Evolutionary conservation across 2,797 vertebrate species (phyloP).

Genomic region (Coilia nasus): DNA sequence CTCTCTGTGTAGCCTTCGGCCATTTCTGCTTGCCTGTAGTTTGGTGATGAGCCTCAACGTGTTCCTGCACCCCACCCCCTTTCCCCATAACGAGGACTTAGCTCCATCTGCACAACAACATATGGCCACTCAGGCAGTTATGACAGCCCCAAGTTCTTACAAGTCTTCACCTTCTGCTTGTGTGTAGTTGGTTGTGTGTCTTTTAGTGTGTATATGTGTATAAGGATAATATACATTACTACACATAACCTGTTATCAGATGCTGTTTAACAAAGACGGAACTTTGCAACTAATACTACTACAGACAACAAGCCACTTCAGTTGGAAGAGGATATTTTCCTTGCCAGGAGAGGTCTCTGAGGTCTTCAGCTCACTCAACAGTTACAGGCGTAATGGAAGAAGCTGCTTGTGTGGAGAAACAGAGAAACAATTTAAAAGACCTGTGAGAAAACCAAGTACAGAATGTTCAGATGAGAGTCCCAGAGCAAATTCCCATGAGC

Average conservation of each 20-base stretch:
- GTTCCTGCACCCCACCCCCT: conserved; percentile 32
- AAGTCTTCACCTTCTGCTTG: conserved; percentile 12
- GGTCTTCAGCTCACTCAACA: not conserved
- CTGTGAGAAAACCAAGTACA: not conserved
- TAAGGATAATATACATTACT: not conserved
- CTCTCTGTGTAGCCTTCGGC: conserved; percentile 39
- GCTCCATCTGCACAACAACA: conserved; percentile 53
- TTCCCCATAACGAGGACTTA: conserved; percentile 4
- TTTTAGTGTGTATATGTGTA: not conserved
- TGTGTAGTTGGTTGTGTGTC: not conserved
- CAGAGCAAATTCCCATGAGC: not conserved
- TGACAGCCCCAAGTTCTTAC: conserved; percentile 39
- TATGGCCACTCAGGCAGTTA: conserved; percentile 47
- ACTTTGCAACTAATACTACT: not conserved
- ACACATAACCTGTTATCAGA: not conserved
- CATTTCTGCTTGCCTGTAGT: conserved; percentile 41
- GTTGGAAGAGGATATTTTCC: conserved; percentile 30
- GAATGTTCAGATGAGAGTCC: not conserved
- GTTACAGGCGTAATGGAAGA: not conserved
- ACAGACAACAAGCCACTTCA: not conserved
- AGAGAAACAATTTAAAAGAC: not conserved
- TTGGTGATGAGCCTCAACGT: conserved; percentile 46
- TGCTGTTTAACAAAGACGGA: not conserved
- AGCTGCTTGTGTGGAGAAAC: not conserved
- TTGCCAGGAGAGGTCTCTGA: not conserved